Conservation (phyloP, 2,113 vertebrate genomes). For the Oenanthe oenanthe region DNA sequence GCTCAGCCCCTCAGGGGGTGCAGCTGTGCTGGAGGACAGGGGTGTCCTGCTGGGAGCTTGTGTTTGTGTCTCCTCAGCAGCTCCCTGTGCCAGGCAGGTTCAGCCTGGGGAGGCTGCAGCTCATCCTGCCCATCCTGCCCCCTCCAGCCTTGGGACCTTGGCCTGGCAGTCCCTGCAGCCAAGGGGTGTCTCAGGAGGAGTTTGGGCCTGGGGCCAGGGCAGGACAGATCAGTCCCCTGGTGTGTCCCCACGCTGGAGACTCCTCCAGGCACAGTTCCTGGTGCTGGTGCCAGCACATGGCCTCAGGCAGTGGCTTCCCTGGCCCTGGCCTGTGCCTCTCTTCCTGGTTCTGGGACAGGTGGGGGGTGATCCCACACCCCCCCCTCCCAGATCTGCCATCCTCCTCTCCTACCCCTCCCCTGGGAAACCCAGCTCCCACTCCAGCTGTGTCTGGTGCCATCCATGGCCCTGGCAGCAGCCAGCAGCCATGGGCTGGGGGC, state of each 20-base stretch:
- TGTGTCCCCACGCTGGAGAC: fast-evolving
- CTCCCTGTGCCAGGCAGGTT: fast-evolving
- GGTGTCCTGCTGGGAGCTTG: neutral
- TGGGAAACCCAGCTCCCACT: neutral
- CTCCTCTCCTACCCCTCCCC: fast-evolving
- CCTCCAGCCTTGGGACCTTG: fast-evolving
- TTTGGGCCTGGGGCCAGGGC: neutral
- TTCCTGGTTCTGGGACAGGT: fast-evolving
- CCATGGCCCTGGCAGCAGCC: neutral
- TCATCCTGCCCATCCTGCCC: neutral
- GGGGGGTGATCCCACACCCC: neutral
- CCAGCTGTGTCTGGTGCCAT: neutral
- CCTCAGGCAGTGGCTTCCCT: neutral
- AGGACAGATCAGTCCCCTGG: neutral
- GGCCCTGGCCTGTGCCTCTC: neutral
- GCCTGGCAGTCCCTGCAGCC: fast-evolving
- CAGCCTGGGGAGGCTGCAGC: neutral
- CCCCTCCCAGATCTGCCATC: neutral
- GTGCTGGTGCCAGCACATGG: neutral
- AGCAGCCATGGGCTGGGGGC: fast-evolving
- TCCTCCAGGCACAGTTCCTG: neutral
- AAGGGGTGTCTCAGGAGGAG: neutral
- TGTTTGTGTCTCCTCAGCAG: neutral
- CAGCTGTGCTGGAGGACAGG: neutral
- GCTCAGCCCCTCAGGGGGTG: neutral